Percentiles rank a stretch among this genome's conserved stretches.
These are phyloP conservation scores for Teleopsis dalmanni DNA, from an alignment of 1,140 invertebrate species.

Conservation along the genomic window DNA sequence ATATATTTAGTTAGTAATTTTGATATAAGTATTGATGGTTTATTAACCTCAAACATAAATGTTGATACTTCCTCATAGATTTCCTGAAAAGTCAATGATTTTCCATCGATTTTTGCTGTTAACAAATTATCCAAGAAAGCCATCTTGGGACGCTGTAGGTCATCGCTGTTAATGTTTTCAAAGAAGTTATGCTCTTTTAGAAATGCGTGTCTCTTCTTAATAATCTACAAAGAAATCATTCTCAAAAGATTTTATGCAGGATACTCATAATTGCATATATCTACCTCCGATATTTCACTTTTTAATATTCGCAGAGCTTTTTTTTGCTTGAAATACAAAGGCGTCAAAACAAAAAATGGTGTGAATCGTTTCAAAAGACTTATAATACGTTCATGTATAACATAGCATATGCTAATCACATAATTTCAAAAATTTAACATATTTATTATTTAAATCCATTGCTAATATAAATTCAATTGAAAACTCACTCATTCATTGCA, in stretches of 20 bases:
- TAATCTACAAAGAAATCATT: constrained; percentile 17
- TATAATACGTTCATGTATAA: constrained; percentile 14
- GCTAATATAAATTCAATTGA: neutral
- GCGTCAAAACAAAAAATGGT: constrained; percentile 11
- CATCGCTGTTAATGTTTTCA: constrained; percentile 3
- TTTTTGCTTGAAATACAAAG: constrained; percentile 10
- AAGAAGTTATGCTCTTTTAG: constrained; percentile 8
- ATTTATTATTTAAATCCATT: neutral
- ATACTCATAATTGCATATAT: neutral
- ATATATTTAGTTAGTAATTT: too few species aligned
- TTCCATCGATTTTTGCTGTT: constrained; percentile 46
- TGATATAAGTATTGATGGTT: too few species aligned
- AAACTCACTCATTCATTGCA: constrained; percentile 17
- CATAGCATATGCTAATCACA: constrained; percentile 8
- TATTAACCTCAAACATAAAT: constrained; percentile 58
- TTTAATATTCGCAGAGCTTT: constrained; percentile 11
- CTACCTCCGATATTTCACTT: constrained; percentile 14
- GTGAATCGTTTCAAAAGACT: constrained; percentile 17
- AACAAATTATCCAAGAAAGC: constrained; percentile 36
- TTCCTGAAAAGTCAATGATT: constrained; percentile 51
- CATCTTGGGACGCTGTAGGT: constrained; percentile 24
- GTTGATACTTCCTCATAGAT: constrained; percentile 65
- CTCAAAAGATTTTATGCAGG: constrained; percentile 20
- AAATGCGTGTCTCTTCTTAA: constrained; percentile 15
- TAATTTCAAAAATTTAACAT: neutral